Percentiles rank a stretch among this genome's conserved stretches.
These are phyloP conservation scores for Machimus atricapillus DNA, from an alignment of 2,888 invertebrate genomes.

Conservation along the genomic window DNA sequence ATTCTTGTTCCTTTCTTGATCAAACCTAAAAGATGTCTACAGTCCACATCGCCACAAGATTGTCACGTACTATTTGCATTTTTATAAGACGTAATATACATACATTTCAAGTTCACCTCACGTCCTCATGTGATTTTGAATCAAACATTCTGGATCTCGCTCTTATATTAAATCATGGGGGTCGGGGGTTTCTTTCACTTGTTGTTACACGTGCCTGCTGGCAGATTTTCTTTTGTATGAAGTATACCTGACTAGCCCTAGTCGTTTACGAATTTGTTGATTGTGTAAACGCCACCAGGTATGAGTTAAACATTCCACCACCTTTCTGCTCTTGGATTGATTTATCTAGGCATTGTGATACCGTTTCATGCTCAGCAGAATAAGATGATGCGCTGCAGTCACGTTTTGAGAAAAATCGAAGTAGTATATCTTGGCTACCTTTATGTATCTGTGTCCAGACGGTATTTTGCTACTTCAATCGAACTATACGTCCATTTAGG, in stretches of 20 bases:
- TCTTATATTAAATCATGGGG: not conserved
- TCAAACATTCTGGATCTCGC: not conserved
- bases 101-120: constrained; percentile 45
- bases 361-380: not conserved
- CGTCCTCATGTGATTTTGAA: constrained; percentile 42
- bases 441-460: not conserved
- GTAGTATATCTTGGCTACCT: not conserved
- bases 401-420: not conserved
- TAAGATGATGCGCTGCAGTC: not conserved
- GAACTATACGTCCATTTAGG: not conserved
- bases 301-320: not conserved
- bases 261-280: not conserved
- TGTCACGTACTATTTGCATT: constrained; percentile 47
- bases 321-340: not conserved
- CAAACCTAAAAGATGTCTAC: not conserved
- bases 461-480: not conserved
- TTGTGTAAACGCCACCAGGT: not conserved
- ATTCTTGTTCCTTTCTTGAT: not conserved
- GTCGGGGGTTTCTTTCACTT: not conserved
- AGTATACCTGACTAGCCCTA: not conserved
- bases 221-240: not conserved
- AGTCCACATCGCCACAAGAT: constrained; percentile 37
- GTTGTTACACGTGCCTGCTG: not conserved
- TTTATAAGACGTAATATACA: constrained; percentile 26
- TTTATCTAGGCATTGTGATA: not conserved